Base-by-base conservation (phyloP, 2,888 invertebrate genomes). In the Drosophila mercatorum region DNA sequence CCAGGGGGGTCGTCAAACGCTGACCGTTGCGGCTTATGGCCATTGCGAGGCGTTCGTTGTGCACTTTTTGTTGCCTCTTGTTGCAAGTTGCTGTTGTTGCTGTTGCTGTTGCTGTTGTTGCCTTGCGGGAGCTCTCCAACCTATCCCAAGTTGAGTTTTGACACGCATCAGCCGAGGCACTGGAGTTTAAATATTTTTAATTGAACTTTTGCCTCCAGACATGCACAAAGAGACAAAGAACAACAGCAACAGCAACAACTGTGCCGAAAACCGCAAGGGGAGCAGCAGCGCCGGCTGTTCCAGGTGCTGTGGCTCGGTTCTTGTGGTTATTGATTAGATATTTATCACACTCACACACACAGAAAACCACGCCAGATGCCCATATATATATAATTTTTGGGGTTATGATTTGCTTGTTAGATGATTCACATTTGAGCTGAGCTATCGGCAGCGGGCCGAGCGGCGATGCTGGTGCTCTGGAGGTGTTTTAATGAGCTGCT, bases 91-190 rank as follows among this genome's bases (percentile, higher is more conserved):
- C 36, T 46, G 73, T 36, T 52, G 65, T 51, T 71, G 72, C 51
- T 70, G 75, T 22, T 69, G 69, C 44, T 85, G 65, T 51, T 71
- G 72, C 51, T 70, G 75, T 22, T 69, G 69, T 44, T 85, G 85
- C 85, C 89, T 89, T 85, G 80, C 88, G 87, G 86, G 89, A 78
- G 80, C 85, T 80, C 83, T 89, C 87, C 90, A 91, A 91, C 91
- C 91, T 91, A 91, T 91, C 91, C 91, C 92, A 91, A 91, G 92
- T 90, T 88, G 81, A 85, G 85, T 90, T 89, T 90, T 91, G 89
- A 91, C 90, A 91, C 90, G 91, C 91, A 90, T 90, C 89, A 73
- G 75, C 53, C 71, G 84, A 73, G 74, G 55, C 69, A 49, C 49
- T 49, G 49, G n/a, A 80, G 88, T 80, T 88, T 83, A 87, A 80